These are phyloP conservation scores for Sciurus carolinensis DNA, from an alignment of 2,797 vertebrate genomes.

Conservation along the genomic window DNA sequence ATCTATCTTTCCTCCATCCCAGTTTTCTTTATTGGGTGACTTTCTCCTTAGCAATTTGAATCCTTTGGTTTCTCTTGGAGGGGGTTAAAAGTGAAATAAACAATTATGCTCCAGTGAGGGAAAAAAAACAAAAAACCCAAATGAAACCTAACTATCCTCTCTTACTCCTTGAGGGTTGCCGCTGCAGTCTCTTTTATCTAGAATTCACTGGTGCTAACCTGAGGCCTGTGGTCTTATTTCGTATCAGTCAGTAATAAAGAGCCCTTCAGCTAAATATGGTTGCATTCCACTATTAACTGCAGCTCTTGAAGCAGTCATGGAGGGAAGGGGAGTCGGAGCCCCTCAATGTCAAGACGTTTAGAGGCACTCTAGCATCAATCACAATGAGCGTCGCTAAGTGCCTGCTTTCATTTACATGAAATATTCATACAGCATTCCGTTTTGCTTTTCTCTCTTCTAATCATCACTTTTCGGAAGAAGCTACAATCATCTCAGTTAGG, in stretches of 20 bases:
- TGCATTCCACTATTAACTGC: slow-evolving; percentile 95
- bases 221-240: slow-evolving; percentile 93
- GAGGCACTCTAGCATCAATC: slow-evolving; percentile 97
- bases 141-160: slow-evolving; percentile 76
- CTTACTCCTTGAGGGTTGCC: slow-evolving; percentile 82
- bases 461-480: slow-evolving; percentile 96
- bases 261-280: slow-evolving; percentile 96
- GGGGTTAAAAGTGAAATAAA: slow-evolving; percentile 79
- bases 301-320: slow-evolving; percentile 93
- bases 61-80: slow-evolving; percentile 67
- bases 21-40: slow-evolving; percentile 52
- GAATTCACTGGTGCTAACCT: slow-evolving; percentile 90
- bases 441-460: slow-evolving; percentile 97
- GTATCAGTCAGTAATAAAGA: slow-evolving; percentile 95
- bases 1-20: slow-evolving; percentile 34
- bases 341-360: slow-evolving; percentile 97
- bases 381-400: slow-evolving; percentile 97
- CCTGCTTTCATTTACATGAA: slow-evolving; percentile 99
- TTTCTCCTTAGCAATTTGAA: slow-evolving; percentile 69
- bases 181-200: slow-evolving; percentile 87
- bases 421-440: slow-evolving; percentile 99
- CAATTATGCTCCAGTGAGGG: slow-evolving; percentile 54
- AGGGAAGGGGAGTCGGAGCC: slow-evolving; percentile 91
- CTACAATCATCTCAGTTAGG: slow-evolving; percentile 97
- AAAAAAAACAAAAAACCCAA: slow-evolving; percentile 70